Base-by-base conservation (phyloP, 2,888 invertebrate species). In the Platerodrilus igneus region DNA sequence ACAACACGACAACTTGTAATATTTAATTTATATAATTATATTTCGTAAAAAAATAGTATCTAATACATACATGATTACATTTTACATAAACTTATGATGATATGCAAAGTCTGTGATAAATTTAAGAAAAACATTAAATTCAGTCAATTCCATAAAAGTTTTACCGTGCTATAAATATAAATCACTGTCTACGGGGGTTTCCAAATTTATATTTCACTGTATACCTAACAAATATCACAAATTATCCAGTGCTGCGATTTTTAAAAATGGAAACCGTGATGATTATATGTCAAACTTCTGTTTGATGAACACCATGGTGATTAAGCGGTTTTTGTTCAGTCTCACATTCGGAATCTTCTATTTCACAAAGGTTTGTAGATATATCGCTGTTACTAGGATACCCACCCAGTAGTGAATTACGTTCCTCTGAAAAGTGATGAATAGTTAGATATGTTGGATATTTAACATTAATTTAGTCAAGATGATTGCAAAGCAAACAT, bases 331-430 rank as follows among this genome's bases (percentile, higher is more conserved):
- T 61, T 34, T 63, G 62, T 58, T 67, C 64, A 45, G 69, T 68
- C 67, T 86, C 86, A 58, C 77, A 80, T 64, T 88, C 88, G 27
- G 86, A 86, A 69, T 88, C 88, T 69, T 92, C 92, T 60, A 94
- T 90, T 74, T 93, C 93, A 74, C 93, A 93, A 49, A 93, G 76
- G 65, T 84, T 83, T 34, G 86, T 83, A 34, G 92, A 92, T 54
- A 90, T 74, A 70, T 90, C 89, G 69, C 92, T 90, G 66, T 83
- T 82, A 56, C 90, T 90, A 8, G 74, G 75, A 29, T 73, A 74
- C 47, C 75, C 76, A 26, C 78, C 81, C 51, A 85, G 74, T 55
- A 86, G 71, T 27, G 86, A 86, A 68, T 85, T 79, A 48, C 83
- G 75, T 67, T 85, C 87, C 63, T 81, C 84, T 77, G 70, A 40